Evolutionary conservation across 2,113 vertebrate genomes (phyloP).

Genomic region (Oryzias curvinotus): DNA sequence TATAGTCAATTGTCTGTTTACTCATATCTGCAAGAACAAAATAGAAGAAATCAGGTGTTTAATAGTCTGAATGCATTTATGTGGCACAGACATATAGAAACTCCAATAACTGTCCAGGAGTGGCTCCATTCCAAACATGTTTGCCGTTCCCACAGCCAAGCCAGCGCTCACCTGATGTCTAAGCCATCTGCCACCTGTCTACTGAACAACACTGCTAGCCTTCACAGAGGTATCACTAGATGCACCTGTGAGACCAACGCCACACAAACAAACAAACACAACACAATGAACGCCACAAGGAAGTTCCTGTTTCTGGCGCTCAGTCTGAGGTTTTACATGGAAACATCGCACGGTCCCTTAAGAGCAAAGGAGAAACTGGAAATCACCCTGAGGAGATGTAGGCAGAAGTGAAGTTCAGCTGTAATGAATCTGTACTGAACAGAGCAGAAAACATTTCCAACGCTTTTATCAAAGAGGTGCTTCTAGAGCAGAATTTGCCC

Average conservation of each 20-base stretch:
- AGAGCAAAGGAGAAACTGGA: not conserved
- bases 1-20: too few species aligned
- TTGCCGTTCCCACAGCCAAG: constrained; percentile 40
- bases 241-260: constrained; percentile 32
- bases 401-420: not conserved
- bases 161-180: constrained; percentile 55
- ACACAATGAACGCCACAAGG: constrained; percentile 12
- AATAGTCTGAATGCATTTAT: too few species aligned
- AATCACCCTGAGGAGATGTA: not conserved
- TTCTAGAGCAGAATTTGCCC: too few species aligned
- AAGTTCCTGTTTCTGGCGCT: constrained; percentile 8
- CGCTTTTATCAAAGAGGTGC: too few species aligned
- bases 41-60: too few species aligned
- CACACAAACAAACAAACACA: constrained; percentile 13
- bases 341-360: not conserved
- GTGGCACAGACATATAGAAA: too few species aligned
- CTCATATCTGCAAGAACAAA: too few species aligned
- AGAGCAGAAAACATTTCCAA: too few species aligned
- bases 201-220: constrained; percentile 35
- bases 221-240: constrained; percentile 12
- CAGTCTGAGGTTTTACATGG: constrained; percentile 4
- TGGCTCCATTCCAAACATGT: constrained; percentile 27
- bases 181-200: constrained; percentile 62
- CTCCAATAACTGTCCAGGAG: too few species aligned
- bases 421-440: too few species aligned